Evolutionary conservation across 2,113 vertebrate genomes (phyloP), one percentile per base, ranked within the genome.

Genomic region (Microtus pennsylvanicus): DNA sequence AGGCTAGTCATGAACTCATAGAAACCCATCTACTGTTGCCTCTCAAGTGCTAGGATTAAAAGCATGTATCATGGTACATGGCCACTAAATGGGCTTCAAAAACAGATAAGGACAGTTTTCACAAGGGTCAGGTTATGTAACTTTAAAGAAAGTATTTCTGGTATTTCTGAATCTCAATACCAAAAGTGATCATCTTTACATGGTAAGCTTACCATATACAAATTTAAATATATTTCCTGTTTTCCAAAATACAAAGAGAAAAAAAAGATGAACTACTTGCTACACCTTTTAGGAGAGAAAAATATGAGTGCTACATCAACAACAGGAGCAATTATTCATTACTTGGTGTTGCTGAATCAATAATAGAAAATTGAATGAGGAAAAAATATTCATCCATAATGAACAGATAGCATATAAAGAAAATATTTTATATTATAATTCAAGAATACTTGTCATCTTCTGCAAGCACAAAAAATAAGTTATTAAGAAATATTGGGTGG

Each of bases 61-160:
- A 16, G 38, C 58, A 65, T 45, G 58, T 45, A 42, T 85, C n/a
- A 63, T 42, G n/a, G 38, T 42, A n/a, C 4, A 19, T 21, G 58
- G 8, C 55, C 13, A 16, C 8, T 16, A 76, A 93, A 87, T 4
- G 2, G 77, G 33, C 12, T 89, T 55, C n/a, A 81, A 50, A 58
- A 47, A 38, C 4, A 65, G 92, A n/a, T 16, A 55, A 77, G 28
- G 65, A n/a, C 16, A 86, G 72, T 87, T 93, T 97, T 76, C 42
- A 93, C 26, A 90, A 94, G 21, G 26, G 89, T 92, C 30, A 89
- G 87, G 22, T 77, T 69, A 63, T 13, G 47, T 52, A 47, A 88
- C 85, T 96, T 95, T 81, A 61, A 86, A 93, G 77, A 35, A 78
- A 4, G 35, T 30, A n/a, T 94, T 87, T 63, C 3, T 88, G 30